Base-by-base conservation (phyloP, 2,113 vertebrate genomes). In the Ameiurus melas region DNA sequence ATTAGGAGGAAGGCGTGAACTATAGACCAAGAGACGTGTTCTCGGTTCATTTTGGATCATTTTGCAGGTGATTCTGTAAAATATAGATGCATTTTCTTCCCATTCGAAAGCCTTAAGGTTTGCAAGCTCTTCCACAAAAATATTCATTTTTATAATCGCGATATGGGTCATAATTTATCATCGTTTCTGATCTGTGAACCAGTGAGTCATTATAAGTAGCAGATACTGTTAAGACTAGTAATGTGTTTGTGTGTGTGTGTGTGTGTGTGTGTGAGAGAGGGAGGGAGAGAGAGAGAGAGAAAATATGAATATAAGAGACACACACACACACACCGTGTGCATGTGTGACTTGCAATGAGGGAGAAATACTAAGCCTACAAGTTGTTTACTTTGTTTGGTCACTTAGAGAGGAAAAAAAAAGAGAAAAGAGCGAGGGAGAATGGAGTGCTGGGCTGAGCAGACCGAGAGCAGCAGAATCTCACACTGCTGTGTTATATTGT, bases 381-480 rank as follows among this genome's bases (percentile, higher is more conserved):
- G 22, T 84, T 79, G 77, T 55, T 80, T 55, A 55, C 78, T 55
- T 55, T 53, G 77, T 53, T 57, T 55, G 78, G 25, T n/a, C 39
- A 25, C 7, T 9, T 10, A 36, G 19, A 6, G 2, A 8, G 14
- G 2, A 2, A 51, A n/a, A 30, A 55, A 57, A 80, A n/a, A n/a
- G n/a, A 53, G 33, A n/a, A 58, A 8, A 79, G 43, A 79, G 25
- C 39, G 30, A 66, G 3, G 20, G 33, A 47, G 36, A 83, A 78
- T 25, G 25, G 43, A 14, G 5, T 51, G 43, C 22, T 78, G 75
- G 39, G 16, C 27, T n/a, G 51, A 53, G 27, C 77, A 79, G 77
- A 79, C 5, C 2, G 43, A 36, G 27, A 30, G 55, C 51, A 82
- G 30, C 55, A 82, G 79, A 82, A 82, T 82, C 79, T 82, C 30